Base-by-base conservation (phyloP, 2,797 vertebrate genomes). In the Apogon hyalosoma region DNA sequence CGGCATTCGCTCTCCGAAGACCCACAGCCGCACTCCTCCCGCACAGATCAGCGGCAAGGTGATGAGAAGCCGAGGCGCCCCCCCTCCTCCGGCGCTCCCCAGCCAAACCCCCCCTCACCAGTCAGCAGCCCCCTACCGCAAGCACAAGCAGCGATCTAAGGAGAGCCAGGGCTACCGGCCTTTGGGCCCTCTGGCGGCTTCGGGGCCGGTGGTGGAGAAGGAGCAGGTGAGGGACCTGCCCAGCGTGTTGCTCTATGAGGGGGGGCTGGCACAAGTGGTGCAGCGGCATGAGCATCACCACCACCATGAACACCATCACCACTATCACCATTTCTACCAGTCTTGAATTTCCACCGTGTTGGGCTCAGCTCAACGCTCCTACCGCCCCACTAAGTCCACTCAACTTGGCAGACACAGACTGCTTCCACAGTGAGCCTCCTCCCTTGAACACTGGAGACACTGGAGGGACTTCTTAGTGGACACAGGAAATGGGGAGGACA, bases 301-400 rank as follows among this genome's bases (percentile, higher is more conserved):
- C 77, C 97, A 99, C 74, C 98, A 99, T 0, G 97, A 99, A 89
- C 98, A 99, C 78, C 98, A 99, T 85, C 97, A 99, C 93, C 98
- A 99, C 83, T 98, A 99, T 87, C 98, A 99, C 87, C 97, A 99
- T 92, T 98, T 99, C 83, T 98, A 98, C 92, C 97, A 99, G 94
- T 96, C 97, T 79, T 99, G 96, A 95, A 83, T 54, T 19, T 67
- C 11, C 7, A 12, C 11, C 43, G 19, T 50, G 70, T 36, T 56
- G 11, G 51, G 49, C 64, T 68, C 18, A 45, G 52, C 72, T 58
- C 72, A 38, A 66, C 47, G 57, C 69, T 60, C 10, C 49, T 31
- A 36, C 33, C 55, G 18, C 36, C 63, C 49, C 60, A 24, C 36
- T 43, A 45, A 56, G 33, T 62, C 47, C 46, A 48, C 41, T 21